Conservation (phyloP, 2,888 invertebrate genomes). For the Altica lythri region DNA sequence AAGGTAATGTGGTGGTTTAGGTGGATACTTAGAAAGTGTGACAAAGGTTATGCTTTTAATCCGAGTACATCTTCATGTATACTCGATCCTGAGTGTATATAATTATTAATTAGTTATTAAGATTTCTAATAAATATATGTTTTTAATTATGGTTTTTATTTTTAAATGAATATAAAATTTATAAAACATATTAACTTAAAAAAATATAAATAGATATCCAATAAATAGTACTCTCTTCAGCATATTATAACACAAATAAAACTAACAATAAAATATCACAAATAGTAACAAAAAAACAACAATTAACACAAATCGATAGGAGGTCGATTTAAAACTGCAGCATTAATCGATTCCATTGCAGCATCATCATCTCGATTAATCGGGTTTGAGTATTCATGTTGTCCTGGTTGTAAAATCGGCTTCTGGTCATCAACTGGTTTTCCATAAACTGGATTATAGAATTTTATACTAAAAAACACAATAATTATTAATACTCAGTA, state of each 20-base stretch:
- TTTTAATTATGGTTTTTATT: neutral
- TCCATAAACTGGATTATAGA: constrained; percentile 51
- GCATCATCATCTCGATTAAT: constrained; percentile 25
- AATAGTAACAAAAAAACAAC: constrained; percentile 9
- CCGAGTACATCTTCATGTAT: constrained; percentile 19
- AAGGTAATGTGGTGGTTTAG: constrained; percentile 39
- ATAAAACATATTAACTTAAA: too few relatives aligned
- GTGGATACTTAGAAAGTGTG: constrained; percentile 29
- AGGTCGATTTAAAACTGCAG: neutral
- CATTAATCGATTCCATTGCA: constrained; percentile 10
- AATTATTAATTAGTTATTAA: neutral
- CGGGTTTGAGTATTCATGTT: constrained; percentile 53
- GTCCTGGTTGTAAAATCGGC: constrained; percentile 46
- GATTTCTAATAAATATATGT: neutral
- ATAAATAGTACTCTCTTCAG: neutral
- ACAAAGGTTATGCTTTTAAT: constrained; percentile 30
- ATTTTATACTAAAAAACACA: constrained; percentile 52
- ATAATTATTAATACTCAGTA: neutral
- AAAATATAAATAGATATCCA: too few relatives aligned
- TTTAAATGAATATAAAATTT: too few relatives aligned
- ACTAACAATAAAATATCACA: constrained; percentile 4
- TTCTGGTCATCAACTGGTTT: constrained; percentile 41
- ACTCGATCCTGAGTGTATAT: constrained; percentile 21
- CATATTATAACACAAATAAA: neutral
- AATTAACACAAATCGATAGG: constrained; percentile 7